Evolutionary conservation across 1,140 invertebrate genomes (phyloP).

Genomic region (Bombus confusus): DNA sequence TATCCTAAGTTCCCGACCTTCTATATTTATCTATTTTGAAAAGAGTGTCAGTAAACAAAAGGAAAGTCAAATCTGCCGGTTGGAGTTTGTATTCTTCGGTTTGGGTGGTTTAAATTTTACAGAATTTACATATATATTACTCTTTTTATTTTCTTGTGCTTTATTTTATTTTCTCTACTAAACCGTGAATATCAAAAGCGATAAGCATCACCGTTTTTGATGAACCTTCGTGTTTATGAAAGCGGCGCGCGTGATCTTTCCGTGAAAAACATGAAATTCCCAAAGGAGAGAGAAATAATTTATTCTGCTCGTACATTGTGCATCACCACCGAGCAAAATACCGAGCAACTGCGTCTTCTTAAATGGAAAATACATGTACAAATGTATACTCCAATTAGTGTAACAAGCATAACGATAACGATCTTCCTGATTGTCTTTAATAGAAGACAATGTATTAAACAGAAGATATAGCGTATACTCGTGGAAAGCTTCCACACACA

Average conservation of each 20-base stretch:
- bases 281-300: background rate
- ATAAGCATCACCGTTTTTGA: background rate
- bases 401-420: conserved; percentile 18
- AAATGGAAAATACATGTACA: background rate
- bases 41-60: no score
- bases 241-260: background rate
- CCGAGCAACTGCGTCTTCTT: background rate
- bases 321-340: background rate
- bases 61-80: no score
- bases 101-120: no score
- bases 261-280: background rate
- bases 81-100: no score
- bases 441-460: background rate
- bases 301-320: background rate
- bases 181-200: background rate
- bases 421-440: conserved; percentile 8
- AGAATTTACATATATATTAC: no score
- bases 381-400: background rate
- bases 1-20: no score
- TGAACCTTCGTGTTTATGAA: background rate
- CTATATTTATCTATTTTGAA: no score
- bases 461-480: background rate
- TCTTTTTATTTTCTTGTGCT: no score
- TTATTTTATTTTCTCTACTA: no score
- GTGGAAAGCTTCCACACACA: conserved; percentile 41